Base-by-base conservation (phyloP, 2,888 invertebrate genomes). In the Catocala sponsa region DNA sequence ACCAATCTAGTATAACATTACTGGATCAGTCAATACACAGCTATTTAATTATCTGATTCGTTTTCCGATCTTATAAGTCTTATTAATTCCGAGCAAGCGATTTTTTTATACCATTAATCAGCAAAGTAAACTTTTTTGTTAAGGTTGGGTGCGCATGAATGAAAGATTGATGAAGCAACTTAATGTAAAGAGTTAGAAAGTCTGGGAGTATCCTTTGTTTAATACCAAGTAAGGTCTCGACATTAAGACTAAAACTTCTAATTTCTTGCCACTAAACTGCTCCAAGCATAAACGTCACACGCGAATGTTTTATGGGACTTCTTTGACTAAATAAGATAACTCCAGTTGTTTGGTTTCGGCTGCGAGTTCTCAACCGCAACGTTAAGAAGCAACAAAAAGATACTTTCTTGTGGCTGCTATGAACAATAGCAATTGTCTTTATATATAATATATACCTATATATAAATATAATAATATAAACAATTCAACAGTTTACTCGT, bases 141-240 rank as follows among this genome's bases (percentile, higher is more conserved):
- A 49, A 55, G 63, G 60, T 68, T 50, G 63, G 48, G 48, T 59
- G 70, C 59, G 72, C 57, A 63, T 59, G 70, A 76, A 77, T 77
- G 72, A 72, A 76, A 78, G 77, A 81, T 74, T 79, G 72, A 81
- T 79, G 74, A 75, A 75, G 67, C 53, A 72, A 77, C 69, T 76
- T 74, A 74, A 72, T 68, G 57, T 70, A 59, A 65, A 70, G 73
- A 73, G 66, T 75, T 71, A 58, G 59, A 59, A 72, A 71, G 73
- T 70, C 65, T 60, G 68, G 60, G 68, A 50, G 50, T 58, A 48
- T 69, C 70, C 63, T 74, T 81, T 79, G 76, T 81, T 76, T 74
- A 42, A 68, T 58, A 54, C 56, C 56, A 75, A 77, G 69, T 74
- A 62, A 70, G 68, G 56, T 67, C 68, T 67, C 48, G 48, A 64